These are phyloP conservation scores for Puma concolor DNA, from an alignment of 2,113 vertebrate genomes.

Conservation along the genomic window DNA sequence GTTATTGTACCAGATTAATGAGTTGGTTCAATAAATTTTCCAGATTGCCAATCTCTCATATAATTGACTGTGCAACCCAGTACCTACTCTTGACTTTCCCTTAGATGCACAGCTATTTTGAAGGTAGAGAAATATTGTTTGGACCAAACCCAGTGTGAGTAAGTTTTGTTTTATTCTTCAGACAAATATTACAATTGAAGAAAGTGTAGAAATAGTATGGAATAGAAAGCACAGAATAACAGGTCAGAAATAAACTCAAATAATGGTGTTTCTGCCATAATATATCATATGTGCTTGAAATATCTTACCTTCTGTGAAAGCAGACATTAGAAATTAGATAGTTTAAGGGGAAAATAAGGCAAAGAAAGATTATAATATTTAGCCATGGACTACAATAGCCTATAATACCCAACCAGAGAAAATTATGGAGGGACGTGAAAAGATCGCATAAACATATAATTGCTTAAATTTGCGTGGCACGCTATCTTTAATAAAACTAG, in stretches of 20 bases:
- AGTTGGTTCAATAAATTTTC: constrained; percentile 41
- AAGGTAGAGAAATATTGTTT: not conserved
- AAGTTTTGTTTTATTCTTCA: constrained; percentile 39
- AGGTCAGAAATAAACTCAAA: not conserved
- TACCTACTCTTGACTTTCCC: not conserved
- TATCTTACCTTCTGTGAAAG: not conserved
- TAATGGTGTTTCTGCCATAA: not conserved
- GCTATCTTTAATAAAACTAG: not conserved
- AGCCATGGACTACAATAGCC: not conserved
- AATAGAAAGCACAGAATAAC: constrained; percentile 15
- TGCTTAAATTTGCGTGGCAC: not conserved
- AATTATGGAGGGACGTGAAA: not conserved
- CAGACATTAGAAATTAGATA: not conserved
- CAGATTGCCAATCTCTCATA: not conserved
- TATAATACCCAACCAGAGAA: not conserved
- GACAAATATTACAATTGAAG: not conserved
- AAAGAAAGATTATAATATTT: not conserved
- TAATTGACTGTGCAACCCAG: not conserved
- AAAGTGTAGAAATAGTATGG: not conserved
- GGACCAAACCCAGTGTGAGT: not conserved
- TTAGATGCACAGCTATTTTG: not conserved
- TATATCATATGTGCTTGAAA: not conserved
- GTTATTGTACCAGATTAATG: constrained; percentile 40
- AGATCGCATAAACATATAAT: not conserved
- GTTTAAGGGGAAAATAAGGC: not conserved